Base-by-base conservation (phyloP, 2,113 vertebrate genomes). In the Sylvilagus bachmani region DNA sequence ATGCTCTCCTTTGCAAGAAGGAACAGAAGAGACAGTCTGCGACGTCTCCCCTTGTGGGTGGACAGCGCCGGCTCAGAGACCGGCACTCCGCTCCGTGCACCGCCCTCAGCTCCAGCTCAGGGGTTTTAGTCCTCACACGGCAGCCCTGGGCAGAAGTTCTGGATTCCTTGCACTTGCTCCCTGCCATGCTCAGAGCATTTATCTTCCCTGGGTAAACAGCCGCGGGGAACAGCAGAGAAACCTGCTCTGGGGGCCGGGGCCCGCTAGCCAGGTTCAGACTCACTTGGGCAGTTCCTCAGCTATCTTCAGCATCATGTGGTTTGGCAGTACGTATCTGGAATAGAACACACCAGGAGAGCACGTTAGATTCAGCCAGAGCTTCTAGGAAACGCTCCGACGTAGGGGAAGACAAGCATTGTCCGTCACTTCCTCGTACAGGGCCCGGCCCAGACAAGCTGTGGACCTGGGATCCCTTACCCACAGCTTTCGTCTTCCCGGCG, bases 301-400 rank as follows among this genome's bases (percentile, higher is more conserved):
- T 64, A 99, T 99, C 98, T 99, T 99, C 80, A 98, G 97, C 96
- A 99, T 98, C 99, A 99, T 99, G 69, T 99, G 99, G 95, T 99
- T 99, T n/a, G 99, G 99, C 27, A 99, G 97, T 44, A 99, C 96
- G 0, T 99, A 99, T 75, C 99, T 99, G 96, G 10, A 97, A 98
- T 19, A 92, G 38, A 95, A 93, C 31, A 91, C 86, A 79, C 0
- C 0, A 58, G 0, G n/a, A 25, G 10, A 12, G 21, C 38, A 27
- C 22, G 25, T 38, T 21, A 33, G 2, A 13, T n/a, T 51, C 73
- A 24, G 62, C 67, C n/a, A 53, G 17, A 62, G 74, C 58, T 33
- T n/a, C 61, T 66, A 55, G 0, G 33, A 10, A 10, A 27, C 12
- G 49, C 49, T 36, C 2, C 7, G 17, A 55, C 8, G 12, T 25